Conservation (phyloP, 2,113 vertebrate genomes). For the Fulica atra region DNA sequence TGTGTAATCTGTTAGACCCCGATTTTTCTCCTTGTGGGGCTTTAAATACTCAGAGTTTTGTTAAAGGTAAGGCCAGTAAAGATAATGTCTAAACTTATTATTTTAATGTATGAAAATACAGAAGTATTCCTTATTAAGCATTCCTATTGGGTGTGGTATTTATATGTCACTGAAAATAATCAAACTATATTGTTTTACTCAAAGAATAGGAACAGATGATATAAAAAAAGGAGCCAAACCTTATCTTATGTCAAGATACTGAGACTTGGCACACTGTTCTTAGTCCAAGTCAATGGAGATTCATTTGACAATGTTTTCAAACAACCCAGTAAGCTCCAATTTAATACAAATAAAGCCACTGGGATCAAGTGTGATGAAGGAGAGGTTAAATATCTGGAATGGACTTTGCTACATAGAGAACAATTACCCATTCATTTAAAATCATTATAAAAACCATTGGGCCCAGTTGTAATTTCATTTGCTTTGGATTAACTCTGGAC, state of each 20-base stretch:
- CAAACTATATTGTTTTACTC: not conserved
- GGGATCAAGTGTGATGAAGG: not conserved
- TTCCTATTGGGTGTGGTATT: not conserved
- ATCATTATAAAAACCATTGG: not conserved
- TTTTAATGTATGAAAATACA: not conserved
- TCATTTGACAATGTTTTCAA: not conserved
- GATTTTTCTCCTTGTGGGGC: not conserved
- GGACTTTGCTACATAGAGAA: not conserved
- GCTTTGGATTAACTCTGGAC: not conserved
- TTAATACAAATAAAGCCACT: not conserved
- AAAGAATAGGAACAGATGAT: not conserved
- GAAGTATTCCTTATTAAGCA: not conserved
- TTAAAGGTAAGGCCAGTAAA: not conserved
- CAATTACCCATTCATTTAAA: not conserved
- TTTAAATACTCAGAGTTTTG: not conserved
- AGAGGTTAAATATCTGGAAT: not conserved
- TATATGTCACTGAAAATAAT: not conserved
- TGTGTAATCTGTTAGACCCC: not conserved
- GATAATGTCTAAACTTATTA: not conserved
- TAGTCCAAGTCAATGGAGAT: not conserved
- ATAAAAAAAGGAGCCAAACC: not conserved
- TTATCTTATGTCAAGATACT: not conserved
- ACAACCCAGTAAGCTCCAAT: not conserved
- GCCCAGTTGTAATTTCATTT: not conserved
- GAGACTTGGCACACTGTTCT: not conserved